Percentiles rank a stretch among this genome's conserved stretches.
Conservation (phyloP, 2,797 vertebrate genomes). For the Tapera naevia region DNA sequence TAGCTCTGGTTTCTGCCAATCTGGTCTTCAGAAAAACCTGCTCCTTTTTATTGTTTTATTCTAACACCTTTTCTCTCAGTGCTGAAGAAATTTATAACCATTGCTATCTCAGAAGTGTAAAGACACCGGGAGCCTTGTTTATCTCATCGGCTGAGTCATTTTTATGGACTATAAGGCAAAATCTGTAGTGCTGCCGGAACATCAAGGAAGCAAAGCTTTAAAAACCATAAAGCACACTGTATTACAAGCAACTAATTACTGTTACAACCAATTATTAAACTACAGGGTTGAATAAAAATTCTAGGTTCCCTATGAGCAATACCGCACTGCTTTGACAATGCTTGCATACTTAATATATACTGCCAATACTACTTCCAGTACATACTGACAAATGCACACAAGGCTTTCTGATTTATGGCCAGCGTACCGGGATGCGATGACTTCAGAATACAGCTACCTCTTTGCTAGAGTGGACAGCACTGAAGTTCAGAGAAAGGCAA, state of each 20-base stretch:
- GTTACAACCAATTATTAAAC: background rate
- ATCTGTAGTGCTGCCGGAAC: background rate
- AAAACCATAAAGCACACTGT: background rate
- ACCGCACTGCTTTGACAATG: background rate
- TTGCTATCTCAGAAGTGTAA: background rate
- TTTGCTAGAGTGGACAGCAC: background rate
- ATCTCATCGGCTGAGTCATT: background rate
- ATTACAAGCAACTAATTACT: background rate
- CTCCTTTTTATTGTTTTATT: background rate
- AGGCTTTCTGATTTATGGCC: background rate
- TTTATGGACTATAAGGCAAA: background rate
- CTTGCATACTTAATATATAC: background rate
- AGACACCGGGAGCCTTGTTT: background rate
- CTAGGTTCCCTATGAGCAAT: background rate
- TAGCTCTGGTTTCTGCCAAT: background rate
- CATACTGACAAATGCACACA: fast-evolving
- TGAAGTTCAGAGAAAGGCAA: background rate
- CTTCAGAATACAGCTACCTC: background rate
- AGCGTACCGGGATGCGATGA: background rate
- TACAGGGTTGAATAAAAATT: background rate
- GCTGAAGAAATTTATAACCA: background rate
- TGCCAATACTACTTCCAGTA: background rate
- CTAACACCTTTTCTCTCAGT: background rate
- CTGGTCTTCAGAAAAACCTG: background rate
- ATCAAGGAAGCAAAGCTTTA: background rate